Evolutionary conservation across 2,113 vertebrate genomes (phyloP), one percentile per base, ranked within the genome.

Genomic region (Pyxicephalus adspersus): DNA sequence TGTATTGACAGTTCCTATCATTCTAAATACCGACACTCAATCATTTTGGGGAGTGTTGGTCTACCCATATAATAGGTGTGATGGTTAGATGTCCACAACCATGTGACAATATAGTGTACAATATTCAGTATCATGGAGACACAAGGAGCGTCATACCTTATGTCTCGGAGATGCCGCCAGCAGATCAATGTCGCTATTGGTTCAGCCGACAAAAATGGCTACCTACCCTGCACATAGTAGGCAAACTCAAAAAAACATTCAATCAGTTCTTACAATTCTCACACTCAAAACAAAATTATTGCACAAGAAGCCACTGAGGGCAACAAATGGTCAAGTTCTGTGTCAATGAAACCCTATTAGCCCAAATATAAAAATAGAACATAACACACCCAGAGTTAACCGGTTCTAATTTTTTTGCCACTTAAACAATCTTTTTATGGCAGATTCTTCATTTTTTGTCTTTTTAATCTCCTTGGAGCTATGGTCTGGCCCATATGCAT

Each of bases 221-320:
- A 16, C 28, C 54, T 8, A 54, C 54, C n/a, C 54, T 34, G n/a
- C 22, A 29, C 17, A n/a, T n/a, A n/a, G 34, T 74, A 74, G 29
- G 57, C 58, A 19, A 45, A 31, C 60, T 26, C 38, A 64, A 29
- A 88, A n/a, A n/a, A 91, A 80, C 89, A 84, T 71, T 89, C 89
- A 93, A 90, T 91, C 94, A 91, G 87, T 87, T 90, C 84, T 87
- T 88, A 86, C 81, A 89, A 88, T 90, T 74, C 31, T 85, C 92
- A 89, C 92, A 92, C 92, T 90, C 92, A 91, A 86, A 91, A 92
- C 83, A 86, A 89, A 83, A 92, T 95, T 95, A 96, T 96, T 98
- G 96, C 96, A 98, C 96, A 94, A 94, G 93, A 93, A 95, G 95
- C 96, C 97, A 84, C 86, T 83, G 82, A 89, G 92, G 95, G 94